Evolutionary conservation across 2,113 vertebrate species (phyloP), one percentile per base, ranked within the genome.

Genomic region (Phalacrocorax aristotelis): DNA sequence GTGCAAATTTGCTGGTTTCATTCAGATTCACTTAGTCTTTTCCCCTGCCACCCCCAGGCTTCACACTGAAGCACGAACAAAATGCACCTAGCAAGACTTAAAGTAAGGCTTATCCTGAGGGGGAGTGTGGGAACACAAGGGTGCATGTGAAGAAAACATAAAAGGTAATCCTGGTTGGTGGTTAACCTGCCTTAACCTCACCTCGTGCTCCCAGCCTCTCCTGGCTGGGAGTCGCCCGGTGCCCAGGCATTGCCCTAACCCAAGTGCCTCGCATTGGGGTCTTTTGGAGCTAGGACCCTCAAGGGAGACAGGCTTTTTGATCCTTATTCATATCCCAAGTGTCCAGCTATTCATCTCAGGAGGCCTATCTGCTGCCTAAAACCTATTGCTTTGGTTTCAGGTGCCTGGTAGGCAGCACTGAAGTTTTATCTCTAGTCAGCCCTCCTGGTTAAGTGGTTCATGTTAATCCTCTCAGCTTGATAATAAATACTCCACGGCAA

Each of bases 401-500:
- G 14, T 87, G 27, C 36, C 65, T 60, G 52, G 11, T 49, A 21
- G 51, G 55, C 76, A 79, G 46, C 42, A 71, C 84, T 61, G 61
- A 49, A 55, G 52, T 40, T 74, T 76, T 80, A 29, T 68, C 75
- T 90, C 27, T 21, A 12, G 48, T 38, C 48, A 76, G n/a, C 32
- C 46, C 57, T 83, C 29, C 48, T 71, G 42, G n/a, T 79, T 76
- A 60, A 36, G 30, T 71, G 62, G 32, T 57, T 90, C 14, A 1
- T 44, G 12, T 19, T 32, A 30, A 58, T 71, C 82, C 51, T 62
- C 68, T 75, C 57, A 29, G 66, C 66, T 64, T 42, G 29, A 51
- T 22, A 19, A 25, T 49, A 58, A 60, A 64, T 26, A 51, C 15
- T 36, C 30, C 18, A 22, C 0, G 0, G 60, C 26, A 61, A 58